phyloP scores from a whole-genome alignment of 2,797 vertebrate genomes.

The Cryptoblepharus egeriae region DNA sequence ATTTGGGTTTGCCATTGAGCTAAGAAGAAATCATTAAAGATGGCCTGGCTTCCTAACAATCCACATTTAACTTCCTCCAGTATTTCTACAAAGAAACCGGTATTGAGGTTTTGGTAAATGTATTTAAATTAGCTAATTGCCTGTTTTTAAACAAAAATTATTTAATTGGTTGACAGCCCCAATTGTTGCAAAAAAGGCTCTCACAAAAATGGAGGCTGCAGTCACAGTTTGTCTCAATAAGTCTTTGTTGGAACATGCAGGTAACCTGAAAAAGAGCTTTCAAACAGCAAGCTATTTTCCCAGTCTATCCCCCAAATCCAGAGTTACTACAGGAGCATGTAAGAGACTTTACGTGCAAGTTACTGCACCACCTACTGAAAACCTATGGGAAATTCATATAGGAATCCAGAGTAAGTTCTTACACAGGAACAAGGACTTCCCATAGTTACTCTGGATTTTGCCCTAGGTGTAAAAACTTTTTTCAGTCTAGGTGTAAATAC shows the following conservation, averaged over 20 bases:
- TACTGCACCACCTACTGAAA: too few species aligned
- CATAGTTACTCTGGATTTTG: too few species aligned
- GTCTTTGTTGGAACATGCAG: not conserved
- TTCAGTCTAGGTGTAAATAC: too few species aligned
- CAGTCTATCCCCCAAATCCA: too few species aligned
- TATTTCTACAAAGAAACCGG: not conserved
- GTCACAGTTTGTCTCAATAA: not conserved
- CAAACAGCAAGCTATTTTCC: not conserved
- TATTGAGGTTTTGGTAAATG: not conserved
- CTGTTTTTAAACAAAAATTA: not conserved
- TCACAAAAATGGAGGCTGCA: not conserved
- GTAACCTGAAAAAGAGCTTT: not conserved
- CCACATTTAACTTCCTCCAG: not conserved
- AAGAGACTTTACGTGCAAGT: too few species aligned
- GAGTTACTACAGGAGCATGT: too few species aligned
- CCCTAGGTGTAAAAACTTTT: too few species aligned
- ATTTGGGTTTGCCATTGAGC: not conserved
- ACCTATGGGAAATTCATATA: too few species aligned
- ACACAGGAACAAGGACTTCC: too few species aligned
- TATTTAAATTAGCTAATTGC: not conserved
- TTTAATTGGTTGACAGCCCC: not conserved
- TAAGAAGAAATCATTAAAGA: not conserved
- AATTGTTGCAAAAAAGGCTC: not conserved
- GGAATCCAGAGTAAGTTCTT: too few species aligned
- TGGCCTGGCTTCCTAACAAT: not conserved